A percentile compares a stretch with the other conserved stretches of the same genome.
phyloP scores from a whole-genome alignment of 2,797 vertebrate species.

The Premnoplex brunnescens region DNA sequence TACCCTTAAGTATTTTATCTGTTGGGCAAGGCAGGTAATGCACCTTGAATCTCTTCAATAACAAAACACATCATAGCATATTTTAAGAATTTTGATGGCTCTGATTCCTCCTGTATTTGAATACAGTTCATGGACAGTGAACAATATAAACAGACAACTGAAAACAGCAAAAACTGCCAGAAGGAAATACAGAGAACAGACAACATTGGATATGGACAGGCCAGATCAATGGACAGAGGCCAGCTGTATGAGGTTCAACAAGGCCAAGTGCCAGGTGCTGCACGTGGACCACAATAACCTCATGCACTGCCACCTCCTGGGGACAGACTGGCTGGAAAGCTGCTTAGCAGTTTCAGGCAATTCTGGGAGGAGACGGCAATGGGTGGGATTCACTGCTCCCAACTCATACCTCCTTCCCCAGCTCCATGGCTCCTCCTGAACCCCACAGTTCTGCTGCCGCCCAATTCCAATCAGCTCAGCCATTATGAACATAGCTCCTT shows the following conservation, averaged over 20 bases:
- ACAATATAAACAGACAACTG: not conserved
- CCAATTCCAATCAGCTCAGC: not conserved
- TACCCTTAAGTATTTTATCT: not conserved
- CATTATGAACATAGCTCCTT: not conserved
- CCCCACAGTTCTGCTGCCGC: accelerated
- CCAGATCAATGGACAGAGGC: too few species aligned
- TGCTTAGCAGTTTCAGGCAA: not conserved
- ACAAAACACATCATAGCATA: not conserved
- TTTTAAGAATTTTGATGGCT: not conserved
- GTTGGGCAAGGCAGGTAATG: not conserved
- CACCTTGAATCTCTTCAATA: not conserved
- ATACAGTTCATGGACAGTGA: not conserved
- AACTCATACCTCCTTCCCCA: not conserved
- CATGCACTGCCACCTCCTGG: not conserved
- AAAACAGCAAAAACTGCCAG: not conserved
- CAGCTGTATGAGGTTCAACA: not conserved
- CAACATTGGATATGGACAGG: not conserved
- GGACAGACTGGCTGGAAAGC: not conserved
- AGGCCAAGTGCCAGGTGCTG: not conserved
- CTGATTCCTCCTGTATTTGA: not conserved
- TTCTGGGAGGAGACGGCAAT: not conserved
- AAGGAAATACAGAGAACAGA: not conserved
- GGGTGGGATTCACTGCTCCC: not conserved
- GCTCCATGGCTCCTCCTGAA: not conserved
- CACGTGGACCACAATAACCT: not conserved